Evolutionary conservation across 2,797 vertebrate genomes (phyloP), one percentile per base, ranked within the genome.

Genomic region (Capromys pilorides): DNA sequence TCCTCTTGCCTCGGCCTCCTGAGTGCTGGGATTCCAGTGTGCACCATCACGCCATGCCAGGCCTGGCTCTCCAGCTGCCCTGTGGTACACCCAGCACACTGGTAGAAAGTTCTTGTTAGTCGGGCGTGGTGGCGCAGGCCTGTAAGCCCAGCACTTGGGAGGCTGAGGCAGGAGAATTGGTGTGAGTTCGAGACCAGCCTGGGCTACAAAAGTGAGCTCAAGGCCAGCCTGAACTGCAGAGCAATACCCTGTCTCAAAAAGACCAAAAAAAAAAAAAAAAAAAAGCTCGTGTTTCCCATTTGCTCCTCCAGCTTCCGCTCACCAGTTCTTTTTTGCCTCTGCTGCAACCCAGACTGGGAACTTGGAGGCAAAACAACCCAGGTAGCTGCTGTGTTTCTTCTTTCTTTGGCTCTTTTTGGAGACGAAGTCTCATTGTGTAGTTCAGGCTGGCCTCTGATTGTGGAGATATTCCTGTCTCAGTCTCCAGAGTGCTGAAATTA

Each of bases 71-170:
- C 83, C 28, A 94, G 64, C 1, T 28, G 2, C 77, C 33, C 39
- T 4, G 6, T 36, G 26, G 62, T 33, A 21, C 64, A 39, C 73
- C 54, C 19, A 64, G 45, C 19, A 51, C 14, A 71, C 19, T 31
- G 41, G 67, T 51, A 86, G 57, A 71, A 87, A 66, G 57, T 78
- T 94, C 85, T 85, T 94, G 59, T n/a, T n/a, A n/a, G n/a, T n/a
- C n/a, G n/a, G n/a, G n/a, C n/a, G n/a, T n/a, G n/a, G n/a, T n/a
- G n/a, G n/a, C n/a, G n/a, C n/a, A n/a, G n/a, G n/a, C n/a, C n/a
- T n/a, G n/a, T n/a, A n/a, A n/a, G n/a, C n/a, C n/a, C n/a, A n/a
- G n/a, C n/a, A n/a, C n/a, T n/a, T n/a, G n/a, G n/a, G n/a, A n/a
- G n/a, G n/a, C n/a, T n/a, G n/a, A n/a, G n/a, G n/a, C n/a, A n/a